phyloP scores from a whole-genome alignment of 2,113 vertebrate species.

The Conger conger region DNA sequence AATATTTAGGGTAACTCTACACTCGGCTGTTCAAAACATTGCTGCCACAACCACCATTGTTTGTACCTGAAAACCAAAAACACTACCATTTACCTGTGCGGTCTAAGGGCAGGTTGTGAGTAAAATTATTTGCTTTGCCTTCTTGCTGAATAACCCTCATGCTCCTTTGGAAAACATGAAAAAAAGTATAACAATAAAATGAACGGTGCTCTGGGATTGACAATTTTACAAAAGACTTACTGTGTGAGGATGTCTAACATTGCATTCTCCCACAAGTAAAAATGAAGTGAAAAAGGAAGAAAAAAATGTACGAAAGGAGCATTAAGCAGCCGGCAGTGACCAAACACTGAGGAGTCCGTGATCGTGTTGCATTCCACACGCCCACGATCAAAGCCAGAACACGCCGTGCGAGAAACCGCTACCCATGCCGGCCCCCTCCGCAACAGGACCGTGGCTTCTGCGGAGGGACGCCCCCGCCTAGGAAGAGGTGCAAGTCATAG shows the following conservation, averaged over 20 bases:
- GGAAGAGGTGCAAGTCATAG: background rate
- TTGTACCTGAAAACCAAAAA: background rate
- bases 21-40: background rate
- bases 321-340: conserved; percentile 67
- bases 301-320: conserved; percentile 49
- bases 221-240: conserved; percentile 60
- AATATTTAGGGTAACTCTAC: background rate
- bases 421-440: conserved; percentile 10
- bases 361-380: conserved; percentile 54
- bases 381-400: conserved; percentile 51
- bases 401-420: conserved; percentile 42
- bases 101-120: background rate
- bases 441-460: conserved; percentile 16
- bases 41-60: background rate
- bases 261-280: conserved; percentile 37
- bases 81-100: background rate
- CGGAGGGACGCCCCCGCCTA: conserved; percentile 42
- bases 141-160: background rate
- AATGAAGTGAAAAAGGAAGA: conserved; percentile 13
- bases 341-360: conserved; percentile 52
- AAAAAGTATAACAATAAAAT: conserved; percentile 15
- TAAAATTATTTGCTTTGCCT: background rate
- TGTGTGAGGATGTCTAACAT: conserved; percentile 61
- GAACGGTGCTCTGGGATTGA: conserved; percentile 49
- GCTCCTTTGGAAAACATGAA: background rate